These are phyloP conservation scores for Tretioscincus oriximinensis DNA, from an alignment of 2,113 vertebrate genomes.

Conservation along the genomic window DNA sequence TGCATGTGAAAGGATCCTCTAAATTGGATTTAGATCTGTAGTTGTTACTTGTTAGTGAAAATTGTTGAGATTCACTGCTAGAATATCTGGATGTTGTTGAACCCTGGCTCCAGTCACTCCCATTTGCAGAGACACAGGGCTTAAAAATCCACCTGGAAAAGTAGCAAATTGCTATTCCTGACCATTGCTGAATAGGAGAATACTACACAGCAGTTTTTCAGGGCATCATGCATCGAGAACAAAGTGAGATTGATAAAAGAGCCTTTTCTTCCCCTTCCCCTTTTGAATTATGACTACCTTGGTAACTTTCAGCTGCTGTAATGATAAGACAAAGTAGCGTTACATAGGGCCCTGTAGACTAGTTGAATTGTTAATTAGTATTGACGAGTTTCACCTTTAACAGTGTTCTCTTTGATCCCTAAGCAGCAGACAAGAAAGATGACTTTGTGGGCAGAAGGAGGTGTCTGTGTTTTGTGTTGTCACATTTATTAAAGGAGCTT, in stretches of 20 bases:
- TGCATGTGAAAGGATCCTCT: no score
- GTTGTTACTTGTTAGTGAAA: background rate
- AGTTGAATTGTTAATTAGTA: constrained; percentile 56
- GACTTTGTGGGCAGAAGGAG: constrained; percentile 28
- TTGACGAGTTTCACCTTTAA: constrained; percentile 60
- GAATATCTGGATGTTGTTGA: background rate
- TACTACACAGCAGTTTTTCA: background rate
- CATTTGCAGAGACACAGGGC: background rate
- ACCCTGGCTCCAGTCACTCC: background rate
- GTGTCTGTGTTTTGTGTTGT: background rate
- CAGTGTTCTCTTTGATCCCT: constrained; percentile 53
- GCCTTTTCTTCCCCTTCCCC: accelerated
- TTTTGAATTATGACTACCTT: background rate
- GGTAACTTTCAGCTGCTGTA: background rate
- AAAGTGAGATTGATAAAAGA: background rate
- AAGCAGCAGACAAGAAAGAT: constrained; percentile 22
- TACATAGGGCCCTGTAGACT: constrained; percentile 38
- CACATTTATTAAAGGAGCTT: constrained; percentile 15
- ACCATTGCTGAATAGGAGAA: background rate
- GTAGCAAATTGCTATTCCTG: background rate
- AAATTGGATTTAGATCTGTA: background rate
- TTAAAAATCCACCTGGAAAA: background rate
- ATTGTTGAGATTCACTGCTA: background rate
- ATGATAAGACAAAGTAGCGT: constrained; percentile 24
- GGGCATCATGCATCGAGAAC: background rate